phyloP scores from a whole-genome alignment of 2,113 vertebrate genomes.

The Leucopsar rothschildi region DNA sequence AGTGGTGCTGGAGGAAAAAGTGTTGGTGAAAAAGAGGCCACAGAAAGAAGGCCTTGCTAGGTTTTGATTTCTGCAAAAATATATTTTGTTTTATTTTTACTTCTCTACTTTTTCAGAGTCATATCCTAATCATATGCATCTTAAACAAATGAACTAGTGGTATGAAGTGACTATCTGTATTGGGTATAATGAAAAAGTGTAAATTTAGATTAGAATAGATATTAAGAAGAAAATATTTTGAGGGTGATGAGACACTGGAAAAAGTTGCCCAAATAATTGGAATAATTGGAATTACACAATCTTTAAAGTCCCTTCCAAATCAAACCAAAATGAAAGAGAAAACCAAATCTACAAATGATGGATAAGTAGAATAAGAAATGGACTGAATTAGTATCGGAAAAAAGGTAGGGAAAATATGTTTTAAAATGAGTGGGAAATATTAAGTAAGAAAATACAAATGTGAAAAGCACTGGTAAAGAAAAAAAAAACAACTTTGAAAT shows the following conservation, averaged over 20 bases:
- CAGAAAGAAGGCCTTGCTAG: neutral
- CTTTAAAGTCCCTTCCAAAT: neutral
- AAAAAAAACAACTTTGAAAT: neutral
- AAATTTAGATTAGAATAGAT: neutral
- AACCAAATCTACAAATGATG: neutral
- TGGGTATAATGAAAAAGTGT: fast-evolving
- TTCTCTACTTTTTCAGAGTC: neutral
- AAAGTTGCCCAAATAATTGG: neutral
- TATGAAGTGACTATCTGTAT: neutral
- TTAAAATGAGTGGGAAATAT: neutral
- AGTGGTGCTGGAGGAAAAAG: neutral
- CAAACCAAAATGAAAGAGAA: neutral
- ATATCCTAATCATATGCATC: neutral
- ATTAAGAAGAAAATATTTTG: neutral
- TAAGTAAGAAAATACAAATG: neutral
- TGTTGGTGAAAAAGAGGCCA: neutral
- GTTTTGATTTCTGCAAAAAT: neutral
- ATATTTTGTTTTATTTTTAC: neutral
- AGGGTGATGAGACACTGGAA: neutral
- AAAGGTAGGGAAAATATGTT: neutral
- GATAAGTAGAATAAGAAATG: neutral
- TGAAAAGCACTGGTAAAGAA: neutral
- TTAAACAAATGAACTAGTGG: neutral
- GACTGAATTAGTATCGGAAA: neutral
- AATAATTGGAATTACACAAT: neutral